Evolutionary conservation across 2,113 vertebrate species (phyloP).

Genomic region (Cygnus atratus): DNA sequence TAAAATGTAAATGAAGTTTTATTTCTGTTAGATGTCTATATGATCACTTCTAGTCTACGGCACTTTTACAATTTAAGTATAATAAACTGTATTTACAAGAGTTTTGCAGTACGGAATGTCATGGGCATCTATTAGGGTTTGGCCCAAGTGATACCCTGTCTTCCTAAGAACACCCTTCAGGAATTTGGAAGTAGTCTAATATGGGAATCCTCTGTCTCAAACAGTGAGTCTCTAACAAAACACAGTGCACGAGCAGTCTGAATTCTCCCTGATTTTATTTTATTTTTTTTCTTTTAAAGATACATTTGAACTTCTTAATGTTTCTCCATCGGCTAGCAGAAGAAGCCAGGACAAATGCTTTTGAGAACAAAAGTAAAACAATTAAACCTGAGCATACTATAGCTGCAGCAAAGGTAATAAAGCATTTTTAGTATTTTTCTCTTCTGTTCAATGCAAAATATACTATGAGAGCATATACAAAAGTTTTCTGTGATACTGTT

Average conservation of each 20-base stretch:
- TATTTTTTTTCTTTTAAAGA: slow-evolving; percentile 57
- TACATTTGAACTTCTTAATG: slow-evolving; percentile 79
- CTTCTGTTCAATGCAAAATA: background rate
- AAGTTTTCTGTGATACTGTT: background rate
- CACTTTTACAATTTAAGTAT: background rate
- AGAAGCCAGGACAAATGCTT: slow-evolving; percentile 77
- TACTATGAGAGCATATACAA: background rate
- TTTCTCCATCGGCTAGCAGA: slow-evolving; percentile 79
- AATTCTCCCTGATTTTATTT: background rate
- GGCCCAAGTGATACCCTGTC: background rate
- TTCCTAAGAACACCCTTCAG: background rate
- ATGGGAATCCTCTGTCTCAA: background rate
- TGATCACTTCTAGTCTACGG: background rate
- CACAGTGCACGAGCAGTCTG: background rate
- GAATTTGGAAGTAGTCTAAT: background rate
- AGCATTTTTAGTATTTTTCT: background rate
- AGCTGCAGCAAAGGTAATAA: slow-evolving; percentile 80
- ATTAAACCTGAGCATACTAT: slow-evolving; percentile 75
- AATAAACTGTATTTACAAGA: background rate
- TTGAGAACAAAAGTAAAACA: slow-evolving; percentile 67
- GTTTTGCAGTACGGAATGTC: background rate
- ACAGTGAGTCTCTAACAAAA: background rate
- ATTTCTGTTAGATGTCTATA: background rate
- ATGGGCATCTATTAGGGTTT: background rate
- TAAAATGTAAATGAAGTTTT: background rate